Conservation (phyloP, 2,888 invertebrate genomes). For the Crocallis elinguaria region DNA sequence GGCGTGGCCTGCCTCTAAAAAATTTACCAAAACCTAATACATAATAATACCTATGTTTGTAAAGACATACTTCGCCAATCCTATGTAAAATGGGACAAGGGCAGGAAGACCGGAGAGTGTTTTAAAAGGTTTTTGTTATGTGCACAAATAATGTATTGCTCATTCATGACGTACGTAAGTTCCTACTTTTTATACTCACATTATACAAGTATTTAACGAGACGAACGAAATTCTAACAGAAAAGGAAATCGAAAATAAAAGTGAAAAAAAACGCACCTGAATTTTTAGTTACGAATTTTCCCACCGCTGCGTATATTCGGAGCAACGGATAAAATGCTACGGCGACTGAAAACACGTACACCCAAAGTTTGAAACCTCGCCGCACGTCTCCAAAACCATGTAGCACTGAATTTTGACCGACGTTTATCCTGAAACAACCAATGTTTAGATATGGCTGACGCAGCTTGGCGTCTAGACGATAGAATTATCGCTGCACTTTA, state of each 20-base stretch:
- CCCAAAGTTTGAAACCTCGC: slow-evolving; percentile 67
- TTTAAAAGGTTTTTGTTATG: too few relatives aligned
- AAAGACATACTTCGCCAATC: too few relatives aligned
- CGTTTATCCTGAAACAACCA: slow-evolving; percentile 60
- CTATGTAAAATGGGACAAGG: too few relatives aligned
- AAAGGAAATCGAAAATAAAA: not conserved
- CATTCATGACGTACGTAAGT: too few relatives aligned
- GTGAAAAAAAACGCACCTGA: slow-evolving; percentile 48
- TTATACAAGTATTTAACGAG: too few relatives aligned
- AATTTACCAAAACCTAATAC: too few relatives aligned
- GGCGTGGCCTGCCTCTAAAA: too few relatives aligned
- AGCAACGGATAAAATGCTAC: slow-evolving; percentile 65
- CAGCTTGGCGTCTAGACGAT: slow-evolving; percentile 36
- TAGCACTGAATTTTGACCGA: slow-evolving; percentile 62
- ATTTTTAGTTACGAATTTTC: slow-evolving; percentile 49
- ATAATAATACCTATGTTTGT: too few relatives aligned
- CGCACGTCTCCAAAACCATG: slow-evolving; percentile 71
- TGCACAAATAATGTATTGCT: too few relatives aligned
- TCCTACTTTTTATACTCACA: too few relatives aligned
- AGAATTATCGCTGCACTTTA: slow-evolving; percentile 29
- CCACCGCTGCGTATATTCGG: slow-evolving; percentile 52
- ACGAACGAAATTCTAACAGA: too few relatives aligned
- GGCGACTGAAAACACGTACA: slow-evolving; percentile 61
- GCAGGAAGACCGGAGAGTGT: too few relatives aligned
- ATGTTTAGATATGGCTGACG: slow-evolving; percentile 26